Evolutionary conservation across 2,888 invertebrate species (phyloP).

Genomic region (Conomelus anceps): DNA sequence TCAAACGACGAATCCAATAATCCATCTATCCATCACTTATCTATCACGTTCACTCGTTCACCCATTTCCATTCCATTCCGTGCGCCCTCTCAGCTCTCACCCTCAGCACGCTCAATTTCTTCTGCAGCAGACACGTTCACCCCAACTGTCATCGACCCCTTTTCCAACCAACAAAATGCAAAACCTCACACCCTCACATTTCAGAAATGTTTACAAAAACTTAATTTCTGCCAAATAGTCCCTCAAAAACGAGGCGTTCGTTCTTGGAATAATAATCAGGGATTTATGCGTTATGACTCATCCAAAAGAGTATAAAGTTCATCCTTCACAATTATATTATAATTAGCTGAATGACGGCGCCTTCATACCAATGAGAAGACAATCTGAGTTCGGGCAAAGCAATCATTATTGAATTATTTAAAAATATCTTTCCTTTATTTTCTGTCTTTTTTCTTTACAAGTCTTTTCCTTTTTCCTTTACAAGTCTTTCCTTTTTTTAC

Average conservation of each 20-base stretch:
- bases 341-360: not conserved
- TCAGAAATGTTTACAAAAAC: not conserved
- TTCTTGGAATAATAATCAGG: not conserved
- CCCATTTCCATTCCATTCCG: not conserved
- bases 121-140: not conserved
- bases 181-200: not conserved
- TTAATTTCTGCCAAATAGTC: not conserved
- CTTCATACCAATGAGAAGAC: not conserved
- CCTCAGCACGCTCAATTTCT: not conserved
- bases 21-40: not conserved
- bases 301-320: not conserved
- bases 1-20: not conserved
- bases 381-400: no score
- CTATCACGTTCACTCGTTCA: not conserved
- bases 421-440: not conserved
- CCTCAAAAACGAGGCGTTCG: not conserved
- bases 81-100: not conserved
- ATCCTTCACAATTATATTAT: not conserved
- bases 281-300: not conserved
- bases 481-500: no score
- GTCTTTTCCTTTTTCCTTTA: no score
- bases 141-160: not conserved
- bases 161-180: not conserved
- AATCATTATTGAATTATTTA: no score
- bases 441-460: not conserved